phyloP scores from a whole-genome alignment of 2,888 invertebrate genomes.

The Hypercompe scribonia region DNA sequence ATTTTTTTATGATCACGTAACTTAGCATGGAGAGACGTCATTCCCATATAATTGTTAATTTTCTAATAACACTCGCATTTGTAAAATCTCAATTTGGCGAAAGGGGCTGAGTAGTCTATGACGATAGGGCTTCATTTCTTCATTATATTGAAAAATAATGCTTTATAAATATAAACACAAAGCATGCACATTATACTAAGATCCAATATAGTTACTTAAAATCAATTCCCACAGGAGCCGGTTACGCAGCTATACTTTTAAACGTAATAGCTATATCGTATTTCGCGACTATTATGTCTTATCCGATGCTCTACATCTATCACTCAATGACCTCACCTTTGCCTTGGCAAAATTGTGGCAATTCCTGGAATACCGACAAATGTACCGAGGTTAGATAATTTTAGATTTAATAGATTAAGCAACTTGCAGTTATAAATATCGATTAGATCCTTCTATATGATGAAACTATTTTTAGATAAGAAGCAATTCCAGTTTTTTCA shows the following conservation, averaged over 20 bases:
- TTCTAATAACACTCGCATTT: no score
- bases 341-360: constrained; percentile 92
- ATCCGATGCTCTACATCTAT: constrained; percentile 93
- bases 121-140: no score
- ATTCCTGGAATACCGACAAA: constrained; percentile 93
- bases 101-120: no score
- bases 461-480: constrained; percentile 72
- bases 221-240: constrained; percentile 89
- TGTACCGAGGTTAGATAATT: constrained; percentile 88
- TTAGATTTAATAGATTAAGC: constrained; percentile 37
- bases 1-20: no score
- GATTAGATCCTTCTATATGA: constrained; percentile 13
- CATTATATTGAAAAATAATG: neutral
- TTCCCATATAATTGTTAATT: no score
- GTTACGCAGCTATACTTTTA: constrained; percentile 93
- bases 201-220: constrained; percentile 28
- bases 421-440: constrained; percentile 17
- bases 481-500: constrained; percentile 67
- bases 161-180: no score
- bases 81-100: no score
- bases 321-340: constrained; percentile 89
- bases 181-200: neutral
- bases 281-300: constrained; percentile 94
- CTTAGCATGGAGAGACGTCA: no score
- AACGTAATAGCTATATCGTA: constrained; percentile 93